Conservation (phyloP, 92 coral and sea anemone genomes). For the Epizoanthus stellaris region DNA sequence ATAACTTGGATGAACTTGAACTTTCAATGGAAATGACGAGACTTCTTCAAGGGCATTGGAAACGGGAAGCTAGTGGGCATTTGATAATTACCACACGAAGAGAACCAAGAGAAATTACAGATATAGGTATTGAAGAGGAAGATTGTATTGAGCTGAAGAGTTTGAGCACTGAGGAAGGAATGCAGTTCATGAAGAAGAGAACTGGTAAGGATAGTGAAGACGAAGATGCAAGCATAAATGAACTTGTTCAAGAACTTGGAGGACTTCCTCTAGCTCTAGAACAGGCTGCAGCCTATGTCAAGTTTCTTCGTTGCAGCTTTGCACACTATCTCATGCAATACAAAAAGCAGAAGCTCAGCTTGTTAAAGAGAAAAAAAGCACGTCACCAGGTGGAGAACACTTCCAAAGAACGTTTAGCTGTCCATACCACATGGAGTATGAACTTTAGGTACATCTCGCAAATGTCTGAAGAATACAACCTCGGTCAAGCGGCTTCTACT, state of each 20-base stretch:
- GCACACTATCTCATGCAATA: slow-evolving; percentile 63
- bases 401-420: slow-evolving; percentile 65
- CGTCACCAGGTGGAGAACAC: slow-evolving; percentile 56
- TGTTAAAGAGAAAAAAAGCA: slow-evolving; percentile 67
- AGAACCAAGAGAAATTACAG: slow-evolving; percentile 58
- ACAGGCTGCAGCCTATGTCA: slow-evolving; percentile 86
- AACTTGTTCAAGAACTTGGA: slow-evolving; percentile 76
- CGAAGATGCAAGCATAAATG: slow-evolving; percentile 25
- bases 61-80: slow-evolving; percentile 68
- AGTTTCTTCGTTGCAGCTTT: slow-evolving; percentile 41
- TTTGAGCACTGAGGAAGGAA: slow-evolving; percentile 64
- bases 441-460: slow-evolving; percentile 67
- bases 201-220: slow-evolving; percentile 22
- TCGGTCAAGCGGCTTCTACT: slow-evolving; percentile 63
- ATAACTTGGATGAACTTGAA: slow-evolving; percentile 76
- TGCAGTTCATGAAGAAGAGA: slow-evolving; percentile 62
- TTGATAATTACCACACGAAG: slow-evolving; percentile 81
- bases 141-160: slow-evolving; percentile 63
- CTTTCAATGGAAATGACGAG: slow-evolving; percentile 70
- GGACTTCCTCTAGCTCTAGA: slow-evolving; percentile 87
- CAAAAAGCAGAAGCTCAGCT: slow-evolving; percentile 54
- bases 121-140: slow-evolving; percentile 61
- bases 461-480: slow-evolving; percentile 56
- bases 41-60: slow-evolving; percentile 79
- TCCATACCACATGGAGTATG: slow-evolving; percentile 79